Evolutionary conservation across 2,888 invertebrate species (phyloP), one percentile per base, ranked within the genome.

Genomic region (Lycophotia porphyrea): DNA sequence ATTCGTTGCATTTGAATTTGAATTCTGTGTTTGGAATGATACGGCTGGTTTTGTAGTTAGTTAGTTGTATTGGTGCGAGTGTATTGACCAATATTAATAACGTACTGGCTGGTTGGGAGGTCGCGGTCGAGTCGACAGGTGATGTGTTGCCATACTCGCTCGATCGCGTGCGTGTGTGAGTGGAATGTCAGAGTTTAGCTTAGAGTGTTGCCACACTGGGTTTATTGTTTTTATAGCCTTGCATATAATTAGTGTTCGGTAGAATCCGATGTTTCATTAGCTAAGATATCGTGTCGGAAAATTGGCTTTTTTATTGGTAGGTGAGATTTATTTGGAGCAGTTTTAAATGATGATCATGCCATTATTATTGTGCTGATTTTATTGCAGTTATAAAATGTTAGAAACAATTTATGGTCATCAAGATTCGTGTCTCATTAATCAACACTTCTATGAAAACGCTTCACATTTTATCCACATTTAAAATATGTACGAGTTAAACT

Each of bases 51-150:
- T 71, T 86, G 70, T 80, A 81, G 78, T 24, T 55, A 34, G 44
- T 66, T 42, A 31, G 63, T 11, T 80, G 69, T 70, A 70, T 76
- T 27, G 49, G 92, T 93, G 93, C 94, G 93, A 85, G 93, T 92
- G 90, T 92, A 91, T 95, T 95, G 96, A 95, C 95, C 95, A 95
- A 95, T 94, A 93, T 93, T 94, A 93, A 94, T 94, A 94, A 93
- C 91, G 91, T 92, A 91, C 91, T 90, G 86, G 88, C 91, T 89
- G 91, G 92, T 92, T 92, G 93, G 94, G 93, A 95, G 95, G 95
- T 95, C 95, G 95, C 92, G 92, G 90, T 88, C 91, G 91, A 92
- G 92, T 90, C 93, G 94, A 94, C 95, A 96, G 95, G 96, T 96
- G 95, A 95, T 93, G 93, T 91, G 89, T 88, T 88, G 90, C 90